Evolutionary conservation across 2,113 vertebrate genomes (phyloP), one percentile per base, ranked within the genome.

Genomic region (Arenaria interpres): DNA sequence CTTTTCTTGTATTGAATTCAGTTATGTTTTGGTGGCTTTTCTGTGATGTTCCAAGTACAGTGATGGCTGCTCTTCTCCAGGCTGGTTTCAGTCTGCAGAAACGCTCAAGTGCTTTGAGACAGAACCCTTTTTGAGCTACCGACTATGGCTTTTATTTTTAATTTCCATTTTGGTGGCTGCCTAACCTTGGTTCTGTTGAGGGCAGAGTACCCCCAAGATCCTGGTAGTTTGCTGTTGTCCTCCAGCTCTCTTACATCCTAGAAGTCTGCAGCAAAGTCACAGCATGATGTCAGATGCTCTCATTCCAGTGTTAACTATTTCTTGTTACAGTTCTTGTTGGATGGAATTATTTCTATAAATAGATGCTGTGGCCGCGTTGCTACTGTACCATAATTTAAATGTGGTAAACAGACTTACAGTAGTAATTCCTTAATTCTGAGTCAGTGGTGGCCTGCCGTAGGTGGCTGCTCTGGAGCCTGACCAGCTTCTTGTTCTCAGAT

Each of bases 271-370:
- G 82, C 54, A 62, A 50, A 88, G 77, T 84, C 72, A 50, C 54
- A 81, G 72, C 62, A 35, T 71, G 54, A 50, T 77, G 83, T 93
- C 75, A 90, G 75, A 77, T 88, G 21, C 37, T 88, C 83, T 83
- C 41, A 37, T 93, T 86, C 54, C 64, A 74, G 1, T 30, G 21
- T 92, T 86, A 94, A 88, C 88, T 68, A 18, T 50, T 81, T 82
- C 80, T 69, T 85, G 19, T 84, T 89, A 39, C 2, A 39, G 41
- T 46, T 88, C 69, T 79, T 60, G 19, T 46, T 81, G 79, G 33
- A 33, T 88, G 51, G 86, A 93, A 68, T 80, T 51, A 84, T 63
- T 92, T 88, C 93, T 95, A 35, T 86, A 86, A 96, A 77, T 81
- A 95, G 79, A n/a, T 90, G 27, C 28, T 63, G n/a, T 78, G 88